These are phyloP conservation scores for Clarias magur DNA, from an alignment of 2,113 vertebrate genomes.

Conservation along the genomic window DNA sequence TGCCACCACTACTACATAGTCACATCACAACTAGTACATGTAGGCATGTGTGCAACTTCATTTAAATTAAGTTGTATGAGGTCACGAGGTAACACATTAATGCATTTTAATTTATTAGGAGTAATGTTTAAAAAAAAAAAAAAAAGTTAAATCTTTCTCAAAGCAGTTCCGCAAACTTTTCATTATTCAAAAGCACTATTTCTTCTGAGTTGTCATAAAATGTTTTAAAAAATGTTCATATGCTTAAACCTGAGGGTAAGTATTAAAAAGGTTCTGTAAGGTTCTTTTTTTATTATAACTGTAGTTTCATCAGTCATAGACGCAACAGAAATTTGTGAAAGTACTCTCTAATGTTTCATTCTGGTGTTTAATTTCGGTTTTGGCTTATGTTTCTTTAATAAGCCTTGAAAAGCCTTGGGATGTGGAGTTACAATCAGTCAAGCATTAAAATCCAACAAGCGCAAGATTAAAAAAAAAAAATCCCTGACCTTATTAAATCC, in stretches of 20 bases:
- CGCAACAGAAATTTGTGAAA: not conserved
- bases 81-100: too few species aligned
- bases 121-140: too few species aligned
- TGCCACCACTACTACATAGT: too few species aligned
- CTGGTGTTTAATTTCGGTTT: not conserved
- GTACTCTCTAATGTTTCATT: not conserved
- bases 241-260: not conserved
- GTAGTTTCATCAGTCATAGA: not conserved
- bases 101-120: too few species aligned
- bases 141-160: too few species aligned
- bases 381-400: conserved; percentile 19
- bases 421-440: not conserved
- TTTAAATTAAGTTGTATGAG: too few species aligned
- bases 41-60: too few species aligned
- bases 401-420: not conserved
- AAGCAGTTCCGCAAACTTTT: too few species aligned
- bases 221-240: not conserved
- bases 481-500: not conserved
- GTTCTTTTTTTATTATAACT: not conserved
- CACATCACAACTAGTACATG: too few species aligned
- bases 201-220: not conserved
- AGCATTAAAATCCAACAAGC: conserved; percentile 15
- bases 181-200: not conserved
- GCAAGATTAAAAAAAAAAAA: not conserved
- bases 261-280: too few species aligned